Evolutionary conservation across 2,888 invertebrate genomes (phyloP), one percentile per base, ranked within the genome.

Genomic region (Megastigmus dorsalis): DNA sequence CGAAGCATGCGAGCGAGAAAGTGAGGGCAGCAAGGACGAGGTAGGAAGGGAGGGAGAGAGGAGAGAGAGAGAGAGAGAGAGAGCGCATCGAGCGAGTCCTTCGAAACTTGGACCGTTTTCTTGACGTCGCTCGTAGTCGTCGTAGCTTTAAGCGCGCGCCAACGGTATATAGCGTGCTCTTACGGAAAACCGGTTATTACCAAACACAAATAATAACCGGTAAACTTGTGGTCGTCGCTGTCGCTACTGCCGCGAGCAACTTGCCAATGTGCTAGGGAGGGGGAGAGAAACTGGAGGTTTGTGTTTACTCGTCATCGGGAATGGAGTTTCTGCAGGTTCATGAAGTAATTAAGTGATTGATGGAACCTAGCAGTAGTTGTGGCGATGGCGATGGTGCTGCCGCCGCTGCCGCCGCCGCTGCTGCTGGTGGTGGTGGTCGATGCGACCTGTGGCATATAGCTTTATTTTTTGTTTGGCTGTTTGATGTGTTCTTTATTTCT

Each of bases 131-230:
- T 26, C 28, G 13, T 43, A 43, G n/a, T n/a, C n/a, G n/a, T 13
- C 65, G 41, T 52, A 52, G 65, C 67, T 55, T 62, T 55, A 73
- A 54, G 45, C 26, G 18, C 62, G 43, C n/a, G n/a, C 15, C 7
- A 28, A 5, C 33, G 5, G 38, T 33, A 68, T 59, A 65, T 59
- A 59, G 30, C 38, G 30, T 43, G 41, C 69, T 69, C 33, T 65
- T 13, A 36, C 54, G 62, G 62, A 67, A 71, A 59, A 62, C 50
- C 28, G 33, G 75, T 75, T 75, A 75, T 75, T 71, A 75, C 62
- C 71, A 71, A 75, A 71, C 41, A 75, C 67, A 75, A 75, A 75
- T 75, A 75, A 75, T 71, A 71, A 75, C 41, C 43, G 63, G 36
- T 71, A 67, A 71, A 75, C 55, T 75, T 71, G 54, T 15, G 65